A percentile compares a stretch with the other conserved stretches of the same genome.
phyloP scores from a whole-genome alignment of 2,113 vertebrate genomes.

The Anser brachyrhynchus region DNA sequence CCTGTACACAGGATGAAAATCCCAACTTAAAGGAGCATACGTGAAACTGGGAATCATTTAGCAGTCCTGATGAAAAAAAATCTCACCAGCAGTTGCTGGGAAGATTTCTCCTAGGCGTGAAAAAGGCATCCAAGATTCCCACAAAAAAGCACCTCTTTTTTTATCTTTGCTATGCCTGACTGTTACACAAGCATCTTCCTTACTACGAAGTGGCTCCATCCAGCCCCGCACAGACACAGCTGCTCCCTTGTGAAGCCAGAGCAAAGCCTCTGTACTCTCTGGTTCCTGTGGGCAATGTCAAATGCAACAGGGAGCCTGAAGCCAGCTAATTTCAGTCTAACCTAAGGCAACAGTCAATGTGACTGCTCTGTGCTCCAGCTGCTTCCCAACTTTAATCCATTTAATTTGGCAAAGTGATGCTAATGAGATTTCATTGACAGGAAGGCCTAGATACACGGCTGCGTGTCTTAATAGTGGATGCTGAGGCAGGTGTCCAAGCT shows the following conservation, averaged over 20 bases:
- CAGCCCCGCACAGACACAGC: background rate
- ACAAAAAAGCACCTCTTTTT: background rate
- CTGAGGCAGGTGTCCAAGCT: constrained; percentile 4
- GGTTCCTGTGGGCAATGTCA: background rate
- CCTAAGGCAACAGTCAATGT: constrained; percentile 32
- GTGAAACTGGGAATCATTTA: background rate
- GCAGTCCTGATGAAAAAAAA: background rate
- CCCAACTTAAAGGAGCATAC: background rate
- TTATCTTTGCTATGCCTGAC: background rate
- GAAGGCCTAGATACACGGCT: background rate
- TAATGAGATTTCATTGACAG: constrained; percentile 54
- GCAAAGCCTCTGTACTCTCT: background rate
- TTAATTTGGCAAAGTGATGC: constrained; percentile 47
- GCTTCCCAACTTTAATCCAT: constrained; percentile 48
- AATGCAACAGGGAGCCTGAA: background rate
- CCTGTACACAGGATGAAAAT: background rate
- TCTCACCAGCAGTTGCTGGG: too few relatives aligned
- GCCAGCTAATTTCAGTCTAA: constrained; percentile 36
- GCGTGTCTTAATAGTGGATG: background rate
- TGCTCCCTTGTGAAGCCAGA: background rate
- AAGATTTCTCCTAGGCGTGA: background rate
- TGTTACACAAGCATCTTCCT: background rate
- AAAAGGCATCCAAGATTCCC: background rate
- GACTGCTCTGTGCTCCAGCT: background rate
- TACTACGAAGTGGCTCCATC: background rate